These are phyloP conservation scores for Scrobipalpa costella DNA, from an alignment of 2,888 invertebrate species.

Conservation along the genomic window DNA sequence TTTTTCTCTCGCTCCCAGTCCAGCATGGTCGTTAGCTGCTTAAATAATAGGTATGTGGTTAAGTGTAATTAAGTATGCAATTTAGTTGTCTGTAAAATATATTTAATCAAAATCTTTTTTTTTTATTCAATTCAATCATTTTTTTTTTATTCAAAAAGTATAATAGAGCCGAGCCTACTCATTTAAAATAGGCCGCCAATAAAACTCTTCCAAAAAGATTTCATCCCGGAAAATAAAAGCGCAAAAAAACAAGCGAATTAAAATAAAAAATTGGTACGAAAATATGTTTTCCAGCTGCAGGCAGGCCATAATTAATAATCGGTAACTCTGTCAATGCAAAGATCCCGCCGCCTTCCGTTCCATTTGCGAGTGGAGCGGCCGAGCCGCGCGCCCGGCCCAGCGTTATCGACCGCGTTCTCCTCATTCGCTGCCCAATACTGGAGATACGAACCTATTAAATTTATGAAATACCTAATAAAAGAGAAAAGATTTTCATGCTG, in stretches of 20 bases:
- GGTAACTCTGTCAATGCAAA: slow-evolving; percentile 57
- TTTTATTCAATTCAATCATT: no score
- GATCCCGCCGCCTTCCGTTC: slow-evolving; percentile 54
- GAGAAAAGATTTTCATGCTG: neutral
- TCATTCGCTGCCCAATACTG: slow-evolving; percentile 45
- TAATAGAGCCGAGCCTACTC: neutral
- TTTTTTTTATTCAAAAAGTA: neutral
- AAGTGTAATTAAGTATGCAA: no score
- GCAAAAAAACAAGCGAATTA: neutral
- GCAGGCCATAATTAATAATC: slow-evolving; percentile 50
- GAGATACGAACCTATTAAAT: slow-evolving; percentile 46
- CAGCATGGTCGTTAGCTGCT: no score
- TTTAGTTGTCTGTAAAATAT: no score
- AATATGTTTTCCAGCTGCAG: slow-evolving; percentile 26
- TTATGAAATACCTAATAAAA: slow-evolving; percentile 29
- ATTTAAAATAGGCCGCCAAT: neutral
- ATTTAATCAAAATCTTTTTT: no score
- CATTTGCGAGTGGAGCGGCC: slow-evolving; percentile 41
- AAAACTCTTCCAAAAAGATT: neutral
- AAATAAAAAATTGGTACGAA: neutral
- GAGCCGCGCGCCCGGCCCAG: slow-evolving; percentile 47
- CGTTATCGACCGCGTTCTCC: slow-evolving; percentile 63
- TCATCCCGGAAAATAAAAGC: neutral
- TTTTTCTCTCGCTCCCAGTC: no score
- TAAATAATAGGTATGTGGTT: no score